Percentiles rank a stretch among this genome's conserved stretches.
phyloP scores from a whole-genome alignment of 2,113 vertebrate species.

The Pyxicephalus adspersus region DNA sequence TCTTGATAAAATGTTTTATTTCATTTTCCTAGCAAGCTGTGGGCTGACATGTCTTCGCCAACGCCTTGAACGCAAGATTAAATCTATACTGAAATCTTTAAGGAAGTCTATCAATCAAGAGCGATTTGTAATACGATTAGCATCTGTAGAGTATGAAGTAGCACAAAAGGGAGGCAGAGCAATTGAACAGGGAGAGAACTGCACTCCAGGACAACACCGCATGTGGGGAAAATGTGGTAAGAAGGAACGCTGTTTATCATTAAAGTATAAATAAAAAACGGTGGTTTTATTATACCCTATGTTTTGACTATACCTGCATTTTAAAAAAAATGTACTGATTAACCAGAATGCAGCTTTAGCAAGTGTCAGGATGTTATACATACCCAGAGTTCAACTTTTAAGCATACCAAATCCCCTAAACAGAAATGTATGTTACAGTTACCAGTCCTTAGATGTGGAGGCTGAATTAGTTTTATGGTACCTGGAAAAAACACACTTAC shows the following conservation, averaged over 20 bases:
- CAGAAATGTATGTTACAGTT: too few species aligned
- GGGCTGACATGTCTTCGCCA: conserved; percentile 89
- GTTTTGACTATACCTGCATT: too few species aligned
- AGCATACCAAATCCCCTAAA: too few species aligned
- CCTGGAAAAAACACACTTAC: too few species aligned
- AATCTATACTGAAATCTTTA: conserved; percentile 91
- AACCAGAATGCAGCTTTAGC: too few species aligned
- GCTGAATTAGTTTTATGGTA: too few species aligned
- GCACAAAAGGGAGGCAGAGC: conserved; percentile 83
- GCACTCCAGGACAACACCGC: conserved; percentile 85
- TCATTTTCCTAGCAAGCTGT: conserved; percentile 78
- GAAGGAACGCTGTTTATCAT: conserved; percentile 49
- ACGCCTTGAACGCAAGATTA: conserved; percentile 90
- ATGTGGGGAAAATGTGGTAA: conserved; percentile 92
- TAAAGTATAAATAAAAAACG: too few species aligned
- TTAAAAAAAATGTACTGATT: too few species aligned
- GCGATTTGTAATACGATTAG: conserved; percentile 91
- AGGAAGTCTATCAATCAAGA: conserved; percentile 98
- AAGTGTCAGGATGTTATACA: too few species aligned
- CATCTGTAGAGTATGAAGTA: conserved; percentile 92
- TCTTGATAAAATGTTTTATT: background rate
- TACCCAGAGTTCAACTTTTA: too few species aligned
- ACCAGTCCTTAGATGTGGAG: too few species aligned
- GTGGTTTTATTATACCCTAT: too few species aligned
- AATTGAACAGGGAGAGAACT: conserved; percentile 73